Percentiles rank a stretch among this genome's conserved stretches.
These are phyloP conservation scores for Odocoileus virginianus DNA, from an alignment of 2,113 vertebrate genomes.

Conservation along the genomic window DNA sequence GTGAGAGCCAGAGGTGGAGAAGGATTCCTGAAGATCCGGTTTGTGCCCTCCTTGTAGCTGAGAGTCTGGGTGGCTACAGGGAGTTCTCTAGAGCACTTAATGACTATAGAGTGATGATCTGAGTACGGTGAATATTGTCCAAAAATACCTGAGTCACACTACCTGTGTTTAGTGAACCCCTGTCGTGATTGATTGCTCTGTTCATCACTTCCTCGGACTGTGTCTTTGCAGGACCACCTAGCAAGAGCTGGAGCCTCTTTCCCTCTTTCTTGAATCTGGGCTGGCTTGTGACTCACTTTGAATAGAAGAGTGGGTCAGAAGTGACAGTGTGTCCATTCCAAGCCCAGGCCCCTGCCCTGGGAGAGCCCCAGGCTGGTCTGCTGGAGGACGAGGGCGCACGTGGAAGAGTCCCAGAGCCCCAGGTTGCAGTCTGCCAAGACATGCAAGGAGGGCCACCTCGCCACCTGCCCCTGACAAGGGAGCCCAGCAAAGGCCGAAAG, in stretches of 20 bases:
- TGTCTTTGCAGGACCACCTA: not conserved
- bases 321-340: not conserved
- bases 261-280: not conserved
- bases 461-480: not conserved
- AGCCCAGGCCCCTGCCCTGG: not conserved
- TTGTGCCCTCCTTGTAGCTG: not conserved
- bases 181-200: rapidly evolving
- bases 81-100: not conserved
- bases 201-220: not conserved
- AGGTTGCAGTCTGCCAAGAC: no score
- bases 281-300: not conserved
- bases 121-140: not conserved
- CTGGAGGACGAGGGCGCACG: rapidly evolving
- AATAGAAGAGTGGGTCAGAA: not conserved
- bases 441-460: not conserved
- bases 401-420: not conserved
- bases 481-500: not conserved
- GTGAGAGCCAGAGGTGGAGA: not conserved
- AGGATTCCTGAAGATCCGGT: not conserved
- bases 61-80: not conserved
- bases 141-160: not conserved
- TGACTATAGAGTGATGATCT: not conserved
- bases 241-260: not conserved
- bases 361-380: not conserved
- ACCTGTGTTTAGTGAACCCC: not conserved